Evolutionary conservation across 2,888 invertebrate species (phyloP).

Genomic region (Archips xylosteana): DNA sequence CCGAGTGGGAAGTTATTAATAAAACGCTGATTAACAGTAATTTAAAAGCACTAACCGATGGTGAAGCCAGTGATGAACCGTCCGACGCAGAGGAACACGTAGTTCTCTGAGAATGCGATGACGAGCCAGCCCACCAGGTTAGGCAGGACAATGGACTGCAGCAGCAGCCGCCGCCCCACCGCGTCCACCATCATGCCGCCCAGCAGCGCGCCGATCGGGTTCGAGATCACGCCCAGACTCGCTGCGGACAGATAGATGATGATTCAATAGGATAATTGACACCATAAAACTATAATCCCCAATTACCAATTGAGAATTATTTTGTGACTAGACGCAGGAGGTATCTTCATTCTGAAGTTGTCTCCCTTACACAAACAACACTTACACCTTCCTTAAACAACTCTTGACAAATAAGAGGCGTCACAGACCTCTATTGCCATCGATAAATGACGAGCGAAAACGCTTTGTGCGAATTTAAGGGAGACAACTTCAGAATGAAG

Average conservation of each 20-base stretch:
- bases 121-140: conserved; percentile 89
- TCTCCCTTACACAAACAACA: too few relatives aligned
- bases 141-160: conserved; percentile 88
- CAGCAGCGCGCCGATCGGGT: conserved; percentile 89
- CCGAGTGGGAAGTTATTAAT: background rate
- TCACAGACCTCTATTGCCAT: too few relatives aligned
- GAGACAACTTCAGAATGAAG: too few relatives aligned
- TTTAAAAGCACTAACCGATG: conserved; percentile 80
- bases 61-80: conserved; percentile 90
- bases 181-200: conserved; percentile 89
- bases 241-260: conserved; percentile 77
- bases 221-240: conserved; percentile 89
- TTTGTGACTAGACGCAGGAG: too few relatives aligned
- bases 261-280: background rate
- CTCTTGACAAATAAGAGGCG: too few relatives aligned
- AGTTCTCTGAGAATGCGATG: conserved; percentile 87
- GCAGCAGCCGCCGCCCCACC: conserved; percentile 87
- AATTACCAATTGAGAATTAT: too few relatives aligned
- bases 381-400: too few relatives aligned
- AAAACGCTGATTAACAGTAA: background rate
- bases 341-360: too few relatives aligned
- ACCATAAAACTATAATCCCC: too few relatives aligned
- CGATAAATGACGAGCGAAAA: too few relatives aligned
- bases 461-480: too few relatives aligned
- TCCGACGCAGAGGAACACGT: conserved; percentile 87